phyloP scores from a whole-genome alignment of 2,797 vertebrate species.

The Semaprochilodus insignis region DNA sequence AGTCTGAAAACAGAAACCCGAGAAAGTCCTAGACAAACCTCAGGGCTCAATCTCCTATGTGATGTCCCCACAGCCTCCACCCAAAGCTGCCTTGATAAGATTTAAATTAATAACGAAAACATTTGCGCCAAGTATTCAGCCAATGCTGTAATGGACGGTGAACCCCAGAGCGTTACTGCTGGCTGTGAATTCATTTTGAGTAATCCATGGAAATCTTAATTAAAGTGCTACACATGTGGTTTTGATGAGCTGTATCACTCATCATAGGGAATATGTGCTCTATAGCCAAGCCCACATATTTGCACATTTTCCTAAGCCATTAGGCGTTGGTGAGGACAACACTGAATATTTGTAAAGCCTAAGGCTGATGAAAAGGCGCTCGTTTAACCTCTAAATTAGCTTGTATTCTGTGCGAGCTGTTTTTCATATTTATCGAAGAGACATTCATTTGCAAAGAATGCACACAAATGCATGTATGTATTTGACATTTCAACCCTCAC shows the following conservation, averaged over 20 bases:
- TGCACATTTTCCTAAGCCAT: not conserved
- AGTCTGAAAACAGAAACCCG: not conserved
- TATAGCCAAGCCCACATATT: not conserved
- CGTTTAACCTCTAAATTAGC: not conserved
- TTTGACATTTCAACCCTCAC: too few species aligned
- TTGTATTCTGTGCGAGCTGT: not conserved
- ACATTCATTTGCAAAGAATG: too few species aligned
- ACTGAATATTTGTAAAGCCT: not conserved
- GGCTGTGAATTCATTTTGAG: not conserved
- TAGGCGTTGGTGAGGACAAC: not conserved
- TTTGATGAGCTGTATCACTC: not conserved
- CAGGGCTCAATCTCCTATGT: not conserved
- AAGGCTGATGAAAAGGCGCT: not conserved
- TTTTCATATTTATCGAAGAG: not conserved
- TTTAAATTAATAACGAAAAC: conserved; percentile 6
- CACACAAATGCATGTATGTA: too few species aligned
- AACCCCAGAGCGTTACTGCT: not conserved
- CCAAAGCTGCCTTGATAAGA: not conserved
- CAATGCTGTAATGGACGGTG: conserved; percentile 9
- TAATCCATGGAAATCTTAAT: conserved; percentile 2
- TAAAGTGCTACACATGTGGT: not conserved
- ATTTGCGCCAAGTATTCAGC: not conserved
- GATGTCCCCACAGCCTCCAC: not conserved
- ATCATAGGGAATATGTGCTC: not conserved
- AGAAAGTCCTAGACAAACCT: not conserved